These are phyloP conservation scores for Sphecodes monilicornis DNA, from an alignment of 2,888 invertebrate genomes.

Conservation along the genomic window DNA sequence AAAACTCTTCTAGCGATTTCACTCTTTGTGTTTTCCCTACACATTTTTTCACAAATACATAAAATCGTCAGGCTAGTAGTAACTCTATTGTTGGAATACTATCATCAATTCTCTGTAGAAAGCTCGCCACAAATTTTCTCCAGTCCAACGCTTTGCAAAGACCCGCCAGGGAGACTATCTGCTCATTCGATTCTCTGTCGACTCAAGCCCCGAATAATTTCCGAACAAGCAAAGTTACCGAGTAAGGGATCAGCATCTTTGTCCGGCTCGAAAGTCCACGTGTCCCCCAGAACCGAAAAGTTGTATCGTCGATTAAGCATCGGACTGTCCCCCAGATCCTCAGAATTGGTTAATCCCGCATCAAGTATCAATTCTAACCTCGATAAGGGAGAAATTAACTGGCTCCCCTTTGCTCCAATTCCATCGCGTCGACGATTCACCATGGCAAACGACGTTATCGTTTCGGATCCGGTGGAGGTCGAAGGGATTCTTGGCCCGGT, in stretches of 20 bases:
- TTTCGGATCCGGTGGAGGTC: slow-evolving; percentile 44
- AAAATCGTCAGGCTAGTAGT: too few species aligned
- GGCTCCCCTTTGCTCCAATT: slow-evolving; percentile 10
- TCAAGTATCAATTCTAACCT: slow-evolving; percentile 51
- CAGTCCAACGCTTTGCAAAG: not conserved
- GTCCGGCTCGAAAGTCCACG: not conserved
- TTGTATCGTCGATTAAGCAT: slow-evolving; percentile 12
- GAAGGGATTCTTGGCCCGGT: slow-evolving; percentile 21
- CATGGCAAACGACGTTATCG: slow-evolving; percentile 63
- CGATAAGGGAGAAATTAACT: slow-evolving; percentile 46
- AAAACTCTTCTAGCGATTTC: too few species aligned
- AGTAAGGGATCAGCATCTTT: not conserved
- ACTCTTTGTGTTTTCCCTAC: too few species aligned
- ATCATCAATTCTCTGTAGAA: not conserved
- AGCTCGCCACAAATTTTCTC: not conserved
- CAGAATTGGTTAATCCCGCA: slow-evolving; percentile 42
- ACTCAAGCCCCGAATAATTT: not conserved
- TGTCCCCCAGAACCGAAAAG: not conserved
- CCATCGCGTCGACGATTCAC: slow-evolving; percentile 41
- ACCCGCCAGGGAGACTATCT: not conserved
- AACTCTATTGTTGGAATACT: not conserved
- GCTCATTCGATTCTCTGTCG: not conserved
- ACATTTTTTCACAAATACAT: too few species aligned
- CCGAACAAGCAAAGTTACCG: not conserved
- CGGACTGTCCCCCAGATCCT: not conserved